Percentiles rank a stretch among this genome's conserved stretches.
phyloP scores from a whole-genome alignment of 2,113 vertebrate species.

The Anser brachyrhynchus region DNA sequence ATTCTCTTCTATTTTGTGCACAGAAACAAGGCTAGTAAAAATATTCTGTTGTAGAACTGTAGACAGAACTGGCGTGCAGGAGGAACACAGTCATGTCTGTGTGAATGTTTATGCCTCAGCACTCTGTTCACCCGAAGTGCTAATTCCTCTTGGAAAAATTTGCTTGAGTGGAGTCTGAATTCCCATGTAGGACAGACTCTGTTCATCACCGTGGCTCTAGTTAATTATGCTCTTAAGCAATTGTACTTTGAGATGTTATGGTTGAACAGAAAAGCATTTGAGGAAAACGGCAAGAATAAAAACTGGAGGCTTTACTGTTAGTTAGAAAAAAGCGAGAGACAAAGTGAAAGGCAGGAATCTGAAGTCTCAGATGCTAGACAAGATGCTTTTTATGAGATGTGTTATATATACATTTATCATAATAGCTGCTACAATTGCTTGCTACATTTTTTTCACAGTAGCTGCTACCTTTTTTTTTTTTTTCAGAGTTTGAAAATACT shows the following conservation, averaged over 20 bases:
- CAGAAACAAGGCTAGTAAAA: not conserved
- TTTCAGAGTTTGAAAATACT: constrained; percentile 82
- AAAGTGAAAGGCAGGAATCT: not conserved
- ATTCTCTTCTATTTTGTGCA: not conserved
- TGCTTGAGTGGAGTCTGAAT: not conserved
- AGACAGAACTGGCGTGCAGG: rapidly evolving
- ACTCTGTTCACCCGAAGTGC: rapidly evolving
- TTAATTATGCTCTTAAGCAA: not conserved
- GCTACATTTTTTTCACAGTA: not conserved
- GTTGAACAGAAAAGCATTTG: not conserved
- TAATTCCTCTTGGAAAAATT: not conserved
- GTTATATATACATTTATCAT: not conserved
- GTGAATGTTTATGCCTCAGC: rapidly evolving
- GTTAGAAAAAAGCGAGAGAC: not conserved
- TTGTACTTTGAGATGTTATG: rapidly evolving
- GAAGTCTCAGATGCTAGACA: not conserved
- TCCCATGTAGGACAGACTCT: not conserved
- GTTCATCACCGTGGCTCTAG: not conserved
- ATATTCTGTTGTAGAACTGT: not conserved
- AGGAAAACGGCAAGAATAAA: not conserved
- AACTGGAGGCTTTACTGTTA: not conserved
- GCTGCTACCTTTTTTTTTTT: not conserved
- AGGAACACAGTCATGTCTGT: rapidly evolving
- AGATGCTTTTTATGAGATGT: rapidly evolving
- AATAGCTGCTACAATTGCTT: not conserved